A percentile compares a stretch with the other conserved stretches of the same genome.
Conservation (phyloP, 2,113 vertebrate species). For the Lamprologus sp. region DNA sequence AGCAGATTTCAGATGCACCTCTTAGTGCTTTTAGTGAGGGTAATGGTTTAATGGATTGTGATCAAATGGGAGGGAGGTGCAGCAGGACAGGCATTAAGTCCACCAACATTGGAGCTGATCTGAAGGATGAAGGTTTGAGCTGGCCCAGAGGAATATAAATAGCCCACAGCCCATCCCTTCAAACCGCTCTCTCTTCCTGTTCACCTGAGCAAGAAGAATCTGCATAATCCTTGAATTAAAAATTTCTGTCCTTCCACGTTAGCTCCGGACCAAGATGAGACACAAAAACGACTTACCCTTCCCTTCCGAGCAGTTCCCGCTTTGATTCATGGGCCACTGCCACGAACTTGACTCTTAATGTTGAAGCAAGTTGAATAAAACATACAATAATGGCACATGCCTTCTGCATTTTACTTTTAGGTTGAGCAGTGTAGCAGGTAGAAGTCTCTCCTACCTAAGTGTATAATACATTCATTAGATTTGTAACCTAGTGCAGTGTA, state of each 20-base stretch:
- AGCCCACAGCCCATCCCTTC: constrained; percentile 22
- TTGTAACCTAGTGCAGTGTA: background rate
- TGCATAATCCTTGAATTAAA: constrained; percentile 9
- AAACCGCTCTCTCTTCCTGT: background rate
- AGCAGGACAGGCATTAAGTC: constrained; percentile 33
- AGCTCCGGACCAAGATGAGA: background rate
- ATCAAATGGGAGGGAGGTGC: constrained; percentile 46
- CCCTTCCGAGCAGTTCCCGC: background rate
- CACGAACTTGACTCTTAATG: constrained; percentile 6
- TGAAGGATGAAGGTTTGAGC: constrained; percentile 35
- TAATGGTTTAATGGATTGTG: constrained; percentile 63
- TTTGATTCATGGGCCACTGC: constrained; percentile 10
- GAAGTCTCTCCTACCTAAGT: accelerated
- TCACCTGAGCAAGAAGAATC: background rate
- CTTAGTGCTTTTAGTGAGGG: constrained; percentile 49
- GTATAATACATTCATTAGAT: background rate
- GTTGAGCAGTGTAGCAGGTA: background rate
- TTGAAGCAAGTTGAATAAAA: constrained; percentile 7
- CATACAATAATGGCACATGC: background rate
- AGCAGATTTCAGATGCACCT: constrained; percentile 8
- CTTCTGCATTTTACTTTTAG: background rate
- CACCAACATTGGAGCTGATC: background rate
- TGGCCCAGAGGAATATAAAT: constrained; percentile 54
- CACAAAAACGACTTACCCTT: background rate
- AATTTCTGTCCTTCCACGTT: constrained; percentile 10